These are phyloP conservation scores for Anthonomus grandis DNA, from an alignment of 1,140 invertebrate species.

Conservation along the genomic window DNA sequence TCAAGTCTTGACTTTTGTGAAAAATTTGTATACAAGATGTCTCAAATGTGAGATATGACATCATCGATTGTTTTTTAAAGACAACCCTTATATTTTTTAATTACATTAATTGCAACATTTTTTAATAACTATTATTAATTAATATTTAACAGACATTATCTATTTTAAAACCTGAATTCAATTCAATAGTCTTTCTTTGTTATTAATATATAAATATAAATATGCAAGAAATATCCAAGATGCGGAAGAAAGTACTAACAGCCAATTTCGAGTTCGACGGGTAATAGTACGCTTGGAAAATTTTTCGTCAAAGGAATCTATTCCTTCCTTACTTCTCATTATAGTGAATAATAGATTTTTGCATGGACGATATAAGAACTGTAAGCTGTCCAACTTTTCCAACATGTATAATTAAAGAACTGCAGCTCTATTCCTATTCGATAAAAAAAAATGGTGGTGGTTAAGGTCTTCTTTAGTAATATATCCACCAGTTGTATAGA, in stretches of 20 bases:
- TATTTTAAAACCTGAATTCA: background rate
- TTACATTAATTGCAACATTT: too few species aligned
- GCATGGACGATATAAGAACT: conserved; percentile 36
- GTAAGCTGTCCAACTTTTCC: background rate
- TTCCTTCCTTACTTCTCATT: conserved; percentile 44
- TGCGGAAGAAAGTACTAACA: conserved; percentile 37
- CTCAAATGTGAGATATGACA: too few species aligned
- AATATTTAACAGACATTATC: too few species aligned
- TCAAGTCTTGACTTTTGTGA: too few species aligned
- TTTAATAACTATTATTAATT: too few species aligned
- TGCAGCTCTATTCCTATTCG: background rate
- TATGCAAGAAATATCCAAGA: background rate
- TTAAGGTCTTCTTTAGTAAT: background rate
- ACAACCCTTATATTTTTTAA: too few species aligned
- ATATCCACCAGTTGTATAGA: background rate
- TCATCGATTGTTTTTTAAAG: too few species aligned
- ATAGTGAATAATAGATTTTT: conserved; percentile 40
- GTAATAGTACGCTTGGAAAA: conserved; percentile 36
- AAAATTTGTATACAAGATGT: too few species aligned
- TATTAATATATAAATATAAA: background rate
- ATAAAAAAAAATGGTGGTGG: background rate
- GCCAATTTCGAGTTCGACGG: conserved; percentile 42
- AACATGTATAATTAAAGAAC: background rate
- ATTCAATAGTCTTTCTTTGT: background rate
- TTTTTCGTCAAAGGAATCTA: conserved; percentile 43